phyloP scores from a whole-genome alignment of 2,888 invertebrate species.

The Caenorhabditis sp. region DNA sequence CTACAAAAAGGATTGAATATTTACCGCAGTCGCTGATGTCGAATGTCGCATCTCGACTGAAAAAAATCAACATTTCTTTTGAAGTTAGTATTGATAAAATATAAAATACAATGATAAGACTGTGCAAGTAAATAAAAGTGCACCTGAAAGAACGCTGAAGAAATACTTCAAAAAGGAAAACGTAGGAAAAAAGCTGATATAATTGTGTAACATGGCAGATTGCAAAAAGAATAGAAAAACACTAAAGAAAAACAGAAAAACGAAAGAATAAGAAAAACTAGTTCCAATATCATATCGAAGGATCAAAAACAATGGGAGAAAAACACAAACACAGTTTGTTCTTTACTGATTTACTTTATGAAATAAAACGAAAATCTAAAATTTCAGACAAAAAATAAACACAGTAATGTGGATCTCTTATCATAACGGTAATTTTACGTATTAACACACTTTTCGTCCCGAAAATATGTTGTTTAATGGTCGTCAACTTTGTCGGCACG shows the following conservation, averaged over 20 bases:
- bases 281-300: constrained; percentile 25
- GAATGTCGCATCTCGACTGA: neutral
- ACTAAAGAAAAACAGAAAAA: neutral
- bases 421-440: constrained; percentile 1
- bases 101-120: neutral
- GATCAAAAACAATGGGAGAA: neutral
- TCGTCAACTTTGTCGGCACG: constrained; percentile 69
- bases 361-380: neutral
- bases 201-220: neutral
- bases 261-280: constrained; percentile 18
- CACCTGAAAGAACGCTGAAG: neutral
- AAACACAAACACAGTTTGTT: neutral
- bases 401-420: constrained; percentile 1
- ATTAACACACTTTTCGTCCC: neutral
- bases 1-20: neutral
- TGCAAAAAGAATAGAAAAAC: constrained; percentile 7
- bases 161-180: neutral
- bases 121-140: neutral
- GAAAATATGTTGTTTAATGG: constrained; percentile 51
- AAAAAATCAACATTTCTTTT: constrained; percentile 15
- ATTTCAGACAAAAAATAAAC: constrained; percentile 1
- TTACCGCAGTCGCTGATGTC: neutral
- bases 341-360: neutral
- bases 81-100: neutral
- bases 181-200: neutral